Evolutionary conservation across 2,113 vertebrate genomes (phyloP), one percentile per base, ranked within the genome.

Genomic region (Rhabdomys dilectus): DNA sequence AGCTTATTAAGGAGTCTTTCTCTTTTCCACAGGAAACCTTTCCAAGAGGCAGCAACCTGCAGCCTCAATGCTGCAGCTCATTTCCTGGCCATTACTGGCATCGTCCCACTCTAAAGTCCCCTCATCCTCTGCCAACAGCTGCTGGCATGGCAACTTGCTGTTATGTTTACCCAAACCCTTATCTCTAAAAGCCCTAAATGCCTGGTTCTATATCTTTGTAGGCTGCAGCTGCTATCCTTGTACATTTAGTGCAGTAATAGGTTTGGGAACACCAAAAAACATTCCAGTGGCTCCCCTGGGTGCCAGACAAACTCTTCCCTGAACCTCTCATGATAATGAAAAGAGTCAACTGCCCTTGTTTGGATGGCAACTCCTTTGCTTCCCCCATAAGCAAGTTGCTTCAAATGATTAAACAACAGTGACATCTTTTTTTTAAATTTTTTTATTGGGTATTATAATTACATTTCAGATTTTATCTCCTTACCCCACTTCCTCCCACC

Each of bases 1-100:
- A 58, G 51, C 81, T 80, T 68, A 68, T 87, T 87, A 73, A 88
- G 45, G 62, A 96, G 64, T 96, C 82, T 75, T 91, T 56, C 42
- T n/a, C 62, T 64, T 78, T 91, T 90, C 66, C n/a, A 75, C 56
- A 10, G 45, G n/a, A 93, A 93, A 80, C 66, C 29, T 75, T 68
- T 75, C 64, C 75, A 88, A 58, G 17, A 86, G n/a, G 42, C 3
- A 80, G 64, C 80, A 66, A 78, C 64, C 66, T 80, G 13, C 0
- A 93, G 64, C 10, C 53, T 68, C 24, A n/a, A 58, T 48, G 81
- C 56, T 91, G 75, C 31, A 42, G 21, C 16, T 88, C 78, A 87
- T 88, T 87, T 66, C 72, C 56, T 45, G 22, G 75, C 11, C 48
- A 82, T 82, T 76, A 76, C 2, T 51, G 81, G 26, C 85, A 68